These are phyloP conservation scores for Sebastes elongatus DNA, from an alignment of 2,797 vertebrate species.

Conservation along the genomic window DNA sequence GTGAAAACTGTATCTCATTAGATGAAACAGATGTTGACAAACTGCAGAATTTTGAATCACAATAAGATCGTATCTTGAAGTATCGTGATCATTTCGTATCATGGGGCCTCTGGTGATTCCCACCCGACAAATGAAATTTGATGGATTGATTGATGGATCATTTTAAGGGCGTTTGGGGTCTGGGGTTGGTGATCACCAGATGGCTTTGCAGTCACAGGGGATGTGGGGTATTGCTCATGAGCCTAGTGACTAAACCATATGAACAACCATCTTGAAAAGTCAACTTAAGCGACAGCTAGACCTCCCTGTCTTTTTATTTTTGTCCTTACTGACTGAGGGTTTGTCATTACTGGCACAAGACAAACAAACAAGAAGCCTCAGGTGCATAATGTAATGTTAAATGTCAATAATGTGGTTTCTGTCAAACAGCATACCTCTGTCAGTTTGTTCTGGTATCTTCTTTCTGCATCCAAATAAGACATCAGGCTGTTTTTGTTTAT, in stretches of 20 bases:
- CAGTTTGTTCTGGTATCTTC: neutral
- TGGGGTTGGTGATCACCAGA: slow-evolving; percentile 39
- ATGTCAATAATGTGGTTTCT: neutral
- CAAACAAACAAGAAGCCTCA: slow-evolving; percentile 8
- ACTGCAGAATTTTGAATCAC: no score
- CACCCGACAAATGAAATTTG: neutral
- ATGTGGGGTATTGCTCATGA: slow-evolving; percentile 2
- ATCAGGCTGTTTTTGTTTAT: neutral
- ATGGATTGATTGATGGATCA: neutral
- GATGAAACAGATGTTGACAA: no score
- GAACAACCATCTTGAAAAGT: slow-evolving; percentile 47
- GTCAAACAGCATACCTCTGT: neutral
- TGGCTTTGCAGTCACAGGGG: slow-evolving; percentile 52
- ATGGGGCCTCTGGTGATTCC: no score
- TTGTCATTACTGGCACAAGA: slow-evolving; percentile 3
- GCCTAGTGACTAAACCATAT: slow-evolving; percentile 34
- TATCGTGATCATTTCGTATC: no score
- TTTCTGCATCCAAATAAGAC: neutral
- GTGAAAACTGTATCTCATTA: no score
- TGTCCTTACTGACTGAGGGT: neutral
- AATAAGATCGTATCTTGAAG: no score
- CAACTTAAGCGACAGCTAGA: slow-evolving; percentile 1
- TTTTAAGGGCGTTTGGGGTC: neutral
- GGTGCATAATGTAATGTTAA: neutral
- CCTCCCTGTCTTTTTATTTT: slow-evolving; percentile 38